Evolutionary conservation across 2,797 vertebrate genomes (phyloP), one percentile per base, ranked within the genome.

Genomic region (Sandelia bainsii): DNA sequence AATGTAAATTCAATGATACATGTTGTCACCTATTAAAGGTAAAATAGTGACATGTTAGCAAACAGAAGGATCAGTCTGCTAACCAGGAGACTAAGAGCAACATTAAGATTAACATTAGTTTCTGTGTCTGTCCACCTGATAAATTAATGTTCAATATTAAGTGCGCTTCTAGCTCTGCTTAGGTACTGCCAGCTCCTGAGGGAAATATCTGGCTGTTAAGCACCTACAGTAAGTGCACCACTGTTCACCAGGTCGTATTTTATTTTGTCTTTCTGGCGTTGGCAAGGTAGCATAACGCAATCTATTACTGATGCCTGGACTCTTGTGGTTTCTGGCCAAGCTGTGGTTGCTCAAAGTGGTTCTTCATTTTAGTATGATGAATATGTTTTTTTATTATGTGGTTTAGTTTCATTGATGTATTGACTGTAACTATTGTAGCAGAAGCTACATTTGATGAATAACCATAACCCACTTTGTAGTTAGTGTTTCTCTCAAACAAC

Each of bases 291-390:
- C 70, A 58, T 23, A 72, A 57, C 49, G 19, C 37, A 2, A 32
- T 77, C 48, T 44, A 63, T 76, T 62, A 79, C 66, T 52, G 20
- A 75, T 75, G 60, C 61, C 29, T 56, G 17, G 20, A 39, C 62
- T 68, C 69, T 29, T 45, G 77, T 9, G 3, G 60, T 66, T 63
- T 79, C n/a, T 8, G 54, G 54, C n/a, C 63, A 34, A 49, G 25
- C 52, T 65, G 34, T 34, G 22, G 63, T 63, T 72, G 11, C 42
- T 40, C 27, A 11, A 46, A 68, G 48, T 6, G n/a, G 20, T 50
- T 71, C 6, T 17, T 17, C 29, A 51, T 67, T 32, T 64, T 57
- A 48, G 17, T 17, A 7, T 42, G 39, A 22, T n/a, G 39, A 8
- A 17, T 49, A 29, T 61, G 11, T 68, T 9, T 66, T 1, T 42